Percentiles rank a stretch among this genome's conserved stretches.
Evolutionary conservation across 2,797 vertebrate genomes (phyloP).

Genomic region (Adrianichthys oophorus): DNA sequence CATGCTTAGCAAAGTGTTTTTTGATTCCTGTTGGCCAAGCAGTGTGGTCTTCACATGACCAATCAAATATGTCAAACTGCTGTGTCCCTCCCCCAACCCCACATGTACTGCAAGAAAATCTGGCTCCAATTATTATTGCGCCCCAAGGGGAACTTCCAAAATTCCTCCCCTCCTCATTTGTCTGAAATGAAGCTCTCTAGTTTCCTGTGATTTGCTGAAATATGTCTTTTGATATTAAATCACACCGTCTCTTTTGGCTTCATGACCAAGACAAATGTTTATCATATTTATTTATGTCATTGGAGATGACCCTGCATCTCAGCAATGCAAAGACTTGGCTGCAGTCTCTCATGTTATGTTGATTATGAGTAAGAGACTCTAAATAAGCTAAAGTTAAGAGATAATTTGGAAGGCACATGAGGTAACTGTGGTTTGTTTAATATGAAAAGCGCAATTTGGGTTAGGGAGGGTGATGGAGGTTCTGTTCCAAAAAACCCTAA

Average conservation of each 20-base stretch:
- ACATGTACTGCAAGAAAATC: slow-evolving; percentile 74
- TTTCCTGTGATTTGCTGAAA: slow-evolving; percentile 79
- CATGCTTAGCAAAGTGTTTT: slow-evolving; percentile 51
- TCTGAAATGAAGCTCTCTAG: slow-evolving; percentile 77
- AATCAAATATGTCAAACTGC: slow-evolving; percentile 77
- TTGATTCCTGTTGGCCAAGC: slow-evolving; percentile 55
- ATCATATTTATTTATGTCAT: slow-evolving; percentile 78
- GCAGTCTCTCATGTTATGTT: slow-evolving; percentile 58
- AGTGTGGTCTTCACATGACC: slow-evolving; percentile 80
- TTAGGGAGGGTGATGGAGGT: slow-evolving; percentile 64
- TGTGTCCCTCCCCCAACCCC: slow-evolving; percentile 67
- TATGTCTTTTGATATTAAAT: slow-evolving; percentile 80
- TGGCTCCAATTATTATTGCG: slow-evolving; percentile 80
- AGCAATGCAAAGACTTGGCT: slow-evolving; percentile 61
- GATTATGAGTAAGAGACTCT: slow-evolving; percentile 72
- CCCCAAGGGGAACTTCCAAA: slow-evolving; percentile 75
- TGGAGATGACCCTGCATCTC: slow-evolving; percentile 69
- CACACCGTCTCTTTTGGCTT: slow-evolving; percentile 68
- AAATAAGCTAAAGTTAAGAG: slow-evolving; percentile 73
- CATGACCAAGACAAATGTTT: slow-evolving; percentile 79
- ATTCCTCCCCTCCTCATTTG: slow-evolving; percentile 77
- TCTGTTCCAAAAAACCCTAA: slow-evolving; percentile 68
- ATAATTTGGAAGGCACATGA: slow-evolving; percentile 73
- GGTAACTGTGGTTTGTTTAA: slow-evolving; percentile 76
- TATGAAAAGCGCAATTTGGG: slow-evolving; percentile 67